A percentile compares a stretch with the other conserved stretches of the same genome.
These are phyloP conservation scores for Sebastes nivosus DNA, from an alignment of 2,797 vertebrate genomes.

Conservation along the genomic window DNA sequence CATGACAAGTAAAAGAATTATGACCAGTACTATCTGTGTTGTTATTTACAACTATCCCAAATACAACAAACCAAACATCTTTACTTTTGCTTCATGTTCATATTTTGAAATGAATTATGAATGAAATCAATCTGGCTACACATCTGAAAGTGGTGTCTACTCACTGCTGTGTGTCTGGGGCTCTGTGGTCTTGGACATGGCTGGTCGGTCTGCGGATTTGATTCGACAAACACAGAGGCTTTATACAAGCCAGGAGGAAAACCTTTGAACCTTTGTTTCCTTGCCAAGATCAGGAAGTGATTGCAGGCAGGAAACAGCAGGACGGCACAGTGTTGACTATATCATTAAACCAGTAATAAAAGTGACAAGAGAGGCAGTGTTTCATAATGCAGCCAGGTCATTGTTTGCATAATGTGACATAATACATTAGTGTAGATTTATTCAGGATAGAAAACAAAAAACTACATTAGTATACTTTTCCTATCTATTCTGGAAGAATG, in stretches of 20 bases:
- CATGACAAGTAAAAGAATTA: neutral
- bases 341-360: neutral
- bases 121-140: neutral
- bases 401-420: neutral
- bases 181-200: constrained; percentile 56
- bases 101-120: neutral
- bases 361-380: neutral
- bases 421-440: neutral
- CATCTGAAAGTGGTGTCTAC: constrained; percentile 46
- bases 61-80: neutral
- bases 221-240: constrained; percentile 2
- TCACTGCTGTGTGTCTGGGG: constrained; percentile 53
- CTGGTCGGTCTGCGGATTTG: constrained; percentile 15
- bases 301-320: neutral
- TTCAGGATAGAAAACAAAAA: neutral
- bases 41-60: neutral
- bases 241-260: constrained; percentile 23
- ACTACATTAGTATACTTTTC: neutral
- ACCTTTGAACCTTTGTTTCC: constrained; percentile 59
- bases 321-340: neutral
- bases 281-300: constrained; percentile 4
- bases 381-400: neutral
- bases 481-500: neutral
- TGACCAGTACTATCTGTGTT: neutral
- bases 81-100: neutral